Evolutionary conservation across 2,113 vertebrate species (phyloP).

Genomic region (Silurus meridionalis): DNA sequence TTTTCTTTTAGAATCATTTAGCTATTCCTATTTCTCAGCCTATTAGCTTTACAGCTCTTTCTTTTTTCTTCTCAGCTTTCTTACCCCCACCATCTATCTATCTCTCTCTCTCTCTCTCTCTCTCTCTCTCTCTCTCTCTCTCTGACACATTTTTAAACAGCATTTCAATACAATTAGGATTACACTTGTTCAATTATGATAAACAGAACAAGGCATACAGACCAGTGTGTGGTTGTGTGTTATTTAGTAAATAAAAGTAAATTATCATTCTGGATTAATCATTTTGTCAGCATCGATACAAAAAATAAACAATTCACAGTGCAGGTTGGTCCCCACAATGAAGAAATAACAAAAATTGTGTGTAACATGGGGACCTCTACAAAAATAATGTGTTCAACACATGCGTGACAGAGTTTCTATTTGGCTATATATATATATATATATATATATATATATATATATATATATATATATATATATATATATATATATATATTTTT

Average conservation of each 20-base stretch:
- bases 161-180: slow-evolving; percentile 50
- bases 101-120: no score
- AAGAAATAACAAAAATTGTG: background rate
- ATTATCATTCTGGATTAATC: background rate
- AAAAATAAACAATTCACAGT: background rate
- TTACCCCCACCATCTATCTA: background rate
- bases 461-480: no score
- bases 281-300: background rate
- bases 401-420: background rate
- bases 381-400: background rate
- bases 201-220: slow-evolving; percentile 31
- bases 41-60: background rate
- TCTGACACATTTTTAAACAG: slow-evolving; percentile 30
- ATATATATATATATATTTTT: no score
- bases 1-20: background rate
- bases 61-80: background rate
- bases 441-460: no score
- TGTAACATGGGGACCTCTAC: background rate
- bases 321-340: background rate
- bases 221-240: slow-evolving; percentile 2
- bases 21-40: background rate
- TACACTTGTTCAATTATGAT: slow-evolving; percentile 49
- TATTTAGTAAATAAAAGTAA: background rate
- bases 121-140: background rate
- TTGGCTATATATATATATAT: no score